Conservation (phyloP, 2,888 invertebrate genomes). For the Leptothorax acervorum region DNA sequence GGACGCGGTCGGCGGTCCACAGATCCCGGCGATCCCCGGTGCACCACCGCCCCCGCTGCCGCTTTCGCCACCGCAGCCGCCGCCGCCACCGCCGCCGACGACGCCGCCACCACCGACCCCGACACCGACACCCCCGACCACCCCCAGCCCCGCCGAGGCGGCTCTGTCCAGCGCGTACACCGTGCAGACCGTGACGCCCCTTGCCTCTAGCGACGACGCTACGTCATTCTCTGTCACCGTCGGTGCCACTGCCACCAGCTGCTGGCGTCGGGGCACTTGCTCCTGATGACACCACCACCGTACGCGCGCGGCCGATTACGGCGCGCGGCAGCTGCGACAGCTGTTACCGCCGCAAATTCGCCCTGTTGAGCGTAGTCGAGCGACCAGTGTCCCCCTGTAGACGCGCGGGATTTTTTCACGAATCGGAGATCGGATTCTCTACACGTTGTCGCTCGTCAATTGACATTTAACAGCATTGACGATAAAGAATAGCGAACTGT, state of each 20-base stretch:
- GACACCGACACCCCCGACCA: conserved; percentile 80
- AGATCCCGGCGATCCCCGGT: conserved; percentile 81
- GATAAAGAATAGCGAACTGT: neutral
- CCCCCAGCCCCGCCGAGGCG: conserved; percentile 84
- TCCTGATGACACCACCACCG: conserved; percentile 54
- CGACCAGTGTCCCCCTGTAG: conserved; percentile 14
- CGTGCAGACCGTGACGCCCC: conserved; percentile 82
- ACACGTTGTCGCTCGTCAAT: neutral
- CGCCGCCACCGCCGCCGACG: conserved; percentile 63
- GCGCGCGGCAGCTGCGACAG: conserved; percentile 72
- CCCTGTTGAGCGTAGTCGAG: conserved; percentile 48
- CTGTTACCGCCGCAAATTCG: conserved; percentile 64
- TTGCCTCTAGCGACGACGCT: conserved; percentile 83
- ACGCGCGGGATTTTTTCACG: neutral
- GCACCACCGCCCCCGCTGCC: conserved; percentile 72
- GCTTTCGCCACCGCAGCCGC: conserved; percentile 62
- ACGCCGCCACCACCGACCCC: conserved; percentile 54
- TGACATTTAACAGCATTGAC: neutral
- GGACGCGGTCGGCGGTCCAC: conserved; percentile 80
- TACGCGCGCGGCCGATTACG: conserved; percentile 62
- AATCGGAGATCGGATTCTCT: neutral
- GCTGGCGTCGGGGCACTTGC: conserved; percentile 67
- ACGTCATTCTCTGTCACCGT: conserved; percentile 78
- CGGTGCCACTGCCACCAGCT: conserved; percentile 66
- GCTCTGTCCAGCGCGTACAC: conserved; percentile 85